Evolutionary conservation across 2,888 invertebrate species (phyloP).

Genomic region (Zootermopsis nevadensis): DNA sequence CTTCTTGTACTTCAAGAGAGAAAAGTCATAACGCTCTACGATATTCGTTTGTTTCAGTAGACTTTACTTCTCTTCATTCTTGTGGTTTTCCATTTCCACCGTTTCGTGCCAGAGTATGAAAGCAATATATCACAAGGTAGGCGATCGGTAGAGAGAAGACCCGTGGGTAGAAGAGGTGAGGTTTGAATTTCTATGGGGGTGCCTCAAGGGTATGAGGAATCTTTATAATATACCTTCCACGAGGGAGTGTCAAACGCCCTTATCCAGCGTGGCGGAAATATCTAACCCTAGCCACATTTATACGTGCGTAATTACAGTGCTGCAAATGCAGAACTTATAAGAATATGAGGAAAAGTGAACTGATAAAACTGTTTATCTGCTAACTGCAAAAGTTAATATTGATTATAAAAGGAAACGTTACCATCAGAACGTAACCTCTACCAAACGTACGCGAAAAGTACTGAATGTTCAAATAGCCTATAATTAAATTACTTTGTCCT

Average conservation of each 20-base stretch:
- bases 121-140: conserved; percentile 30
- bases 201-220: conserved; percentile 9
- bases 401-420: not conserved
- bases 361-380: conserved; percentile 15
- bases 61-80: not conserved
- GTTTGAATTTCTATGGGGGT: conserved; percentile 27
- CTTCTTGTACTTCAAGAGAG: no score
- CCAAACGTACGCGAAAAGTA: no score
- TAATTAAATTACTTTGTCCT: no score
- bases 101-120: conserved; percentile 23
- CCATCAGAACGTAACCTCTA: no score
- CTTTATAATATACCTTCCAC: conserved; percentile 25
- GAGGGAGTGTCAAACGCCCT: conserved; percentile 29
- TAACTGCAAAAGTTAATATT: not conserved
- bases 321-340: not conserved
- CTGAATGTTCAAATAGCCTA: no score
- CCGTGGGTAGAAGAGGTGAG: not conserved
- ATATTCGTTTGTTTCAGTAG: no score
- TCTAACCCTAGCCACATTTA: not conserved
- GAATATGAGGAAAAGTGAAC: not conserved
- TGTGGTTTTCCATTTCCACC: conserved; percentile 10
- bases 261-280: not conserved
- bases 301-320: not conserved
- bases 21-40: no score
- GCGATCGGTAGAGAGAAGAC: not conserved